Evolutionary conservation across 2,113 vertebrate genomes (phyloP), one percentile per base, ranked within the genome.

Genomic region (Lucifuga dentata): DNA sequence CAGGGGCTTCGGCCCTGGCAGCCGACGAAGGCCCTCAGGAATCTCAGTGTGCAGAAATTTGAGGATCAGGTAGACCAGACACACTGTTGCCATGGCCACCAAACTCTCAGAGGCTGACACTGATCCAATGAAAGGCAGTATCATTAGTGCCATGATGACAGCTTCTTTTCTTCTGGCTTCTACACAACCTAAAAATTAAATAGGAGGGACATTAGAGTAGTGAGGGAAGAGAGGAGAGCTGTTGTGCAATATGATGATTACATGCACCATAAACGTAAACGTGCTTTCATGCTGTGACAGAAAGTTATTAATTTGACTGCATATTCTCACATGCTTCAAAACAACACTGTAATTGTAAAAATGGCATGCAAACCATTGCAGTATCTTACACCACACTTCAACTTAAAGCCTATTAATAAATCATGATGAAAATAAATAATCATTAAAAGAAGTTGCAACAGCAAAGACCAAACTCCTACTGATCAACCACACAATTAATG

Each of bases 1-100:
- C 24, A 88, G 66, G 0, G 94, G 86, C 45, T 87, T 88, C 5
- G 97, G 97, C 0, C 95, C 96, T 0, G 96, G 95, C 1, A 95
- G 93, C 0, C 63, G 83, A 53, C 76, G 92, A 46, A 96, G 89
- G 1, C 96, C 96, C 50, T 86, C 57, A 2, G 96, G 95, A 21
- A 95, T 81, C 0, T 16, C 68, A 6, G 29, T 68, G 19, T 2
- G 73, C 15, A 80, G 72, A 51, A 71, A 41, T 32, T 85, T 93
- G 24, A 95, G 17, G 8, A 93, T 40, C 70, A 94, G 74, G 69
- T 93, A 91, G 21, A 92, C 79, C 55, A 95, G 38, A 68, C 92
- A 95, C 33, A 94, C 68, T 0, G 85, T 61, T 0, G 75, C 20
- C 5, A 94, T 50, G n/a, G 74, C 86, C 9, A 95, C 49, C 17